Evolutionary conservation across 2,888 invertebrate genomes (phyloP).

Genomic region (Epiblema foenella): DNA sequence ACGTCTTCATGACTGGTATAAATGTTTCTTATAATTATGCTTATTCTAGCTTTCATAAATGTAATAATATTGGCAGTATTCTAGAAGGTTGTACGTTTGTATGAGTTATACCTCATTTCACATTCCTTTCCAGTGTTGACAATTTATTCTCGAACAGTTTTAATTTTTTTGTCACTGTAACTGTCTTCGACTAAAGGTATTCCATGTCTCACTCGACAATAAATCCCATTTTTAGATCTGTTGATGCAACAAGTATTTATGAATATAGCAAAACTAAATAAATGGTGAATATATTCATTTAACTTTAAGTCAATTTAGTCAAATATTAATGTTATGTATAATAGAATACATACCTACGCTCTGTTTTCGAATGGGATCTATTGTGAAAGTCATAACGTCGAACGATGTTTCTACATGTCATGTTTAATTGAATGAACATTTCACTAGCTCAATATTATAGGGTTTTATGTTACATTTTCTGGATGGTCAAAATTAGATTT

Average conservation of each 20-base stretch:
- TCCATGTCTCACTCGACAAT: neutral
- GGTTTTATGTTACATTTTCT: too few species aligned
- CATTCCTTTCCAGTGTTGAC: too few species aligned
- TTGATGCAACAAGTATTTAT: neutral
- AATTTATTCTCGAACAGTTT: too few species aligned
- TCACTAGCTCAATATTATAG: too few species aligned
- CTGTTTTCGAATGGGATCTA: neutral
- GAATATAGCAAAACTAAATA: neutral
- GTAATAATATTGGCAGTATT: neutral
- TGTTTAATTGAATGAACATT: neutral
- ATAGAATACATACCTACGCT: neutral
- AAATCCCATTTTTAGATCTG: neutral
- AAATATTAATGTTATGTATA: neutral
- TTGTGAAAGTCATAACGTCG: neutral
- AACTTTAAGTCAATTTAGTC: neutral
- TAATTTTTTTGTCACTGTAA: too few species aligned
- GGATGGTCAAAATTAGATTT: too few species aligned
- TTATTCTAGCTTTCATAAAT: neutral
- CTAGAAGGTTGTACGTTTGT: neutral
- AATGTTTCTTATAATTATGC: neutral
- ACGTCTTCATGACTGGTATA: neutral
- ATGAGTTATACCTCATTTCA: neutral
- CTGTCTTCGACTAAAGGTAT: neutral
- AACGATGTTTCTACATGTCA: neutral
- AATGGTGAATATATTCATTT: too few species aligned